Conservation (phyloP, 2,888 invertebrate species). For the Thecocarcelia acutangulata region DNA sequence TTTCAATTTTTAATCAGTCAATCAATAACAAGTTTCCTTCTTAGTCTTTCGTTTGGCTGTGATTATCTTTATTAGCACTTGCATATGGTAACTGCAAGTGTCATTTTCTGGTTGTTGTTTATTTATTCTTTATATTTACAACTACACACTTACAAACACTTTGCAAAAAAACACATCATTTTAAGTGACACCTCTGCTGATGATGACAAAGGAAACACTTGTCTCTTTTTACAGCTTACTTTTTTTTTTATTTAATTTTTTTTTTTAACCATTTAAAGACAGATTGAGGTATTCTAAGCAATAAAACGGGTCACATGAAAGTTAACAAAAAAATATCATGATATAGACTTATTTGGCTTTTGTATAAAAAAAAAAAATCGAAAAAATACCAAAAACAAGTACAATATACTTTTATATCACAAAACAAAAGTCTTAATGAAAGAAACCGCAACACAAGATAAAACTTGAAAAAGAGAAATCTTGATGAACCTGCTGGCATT, state of each 20-base stretch:
- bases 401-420: conserved; percentile 23
- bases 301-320: conserved; percentile 22
- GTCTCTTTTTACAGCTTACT: conserved; percentile 24
- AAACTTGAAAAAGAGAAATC: conserved; percentile 35
- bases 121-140: background rate
- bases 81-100: conserved; percentile 8
- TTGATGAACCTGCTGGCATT: conserved; percentile 45
- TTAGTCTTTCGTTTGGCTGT: conserved; percentile 30
- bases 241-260: background rate
- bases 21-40: conserved; percentile 38
- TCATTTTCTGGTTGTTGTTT: conserved; percentile 12
- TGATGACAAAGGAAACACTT: conserved; percentile 54
- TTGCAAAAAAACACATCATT: conserved; percentile 29
- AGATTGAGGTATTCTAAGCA: conserved; percentile 7
- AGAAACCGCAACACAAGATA: background rate
- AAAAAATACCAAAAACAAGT: conserved; percentile 37
- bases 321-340: conserved; percentile 26
- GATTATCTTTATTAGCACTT: conserved; percentile 30
- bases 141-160: background rate
- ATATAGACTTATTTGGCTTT: conserved; percentile 49
- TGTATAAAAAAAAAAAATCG: conserved; percentile 10
- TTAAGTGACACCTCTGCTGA: conserved; percentile 36
- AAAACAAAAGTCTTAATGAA: conserved; percentile 11
- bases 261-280: conserved; percentile 22
- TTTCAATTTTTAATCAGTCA: conserved; percentile 6